A percentile compares a stretch with the other conserved stretches of the same genome.
Conservation (phyloP, 2,113 vertebrate species). For the Lutjanus erythropterus region DNA sequence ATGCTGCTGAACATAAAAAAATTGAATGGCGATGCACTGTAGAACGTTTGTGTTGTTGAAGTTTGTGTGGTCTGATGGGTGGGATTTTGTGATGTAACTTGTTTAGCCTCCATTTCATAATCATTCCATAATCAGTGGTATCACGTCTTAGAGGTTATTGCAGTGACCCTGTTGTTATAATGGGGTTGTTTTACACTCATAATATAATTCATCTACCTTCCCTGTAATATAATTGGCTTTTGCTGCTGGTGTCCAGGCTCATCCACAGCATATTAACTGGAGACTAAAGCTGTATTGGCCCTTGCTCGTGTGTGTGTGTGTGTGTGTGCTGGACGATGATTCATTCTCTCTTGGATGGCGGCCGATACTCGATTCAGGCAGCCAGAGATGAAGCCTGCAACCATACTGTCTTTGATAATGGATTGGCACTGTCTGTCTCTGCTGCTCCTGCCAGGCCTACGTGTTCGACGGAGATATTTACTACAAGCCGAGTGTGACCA, state of each 20-base stretch:
- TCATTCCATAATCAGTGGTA: slow-evolving; percentile 31
- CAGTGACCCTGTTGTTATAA: slow-evolving; percentile 27
- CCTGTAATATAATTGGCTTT: slow-evolving; percentile 56
- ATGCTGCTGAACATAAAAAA: too few relatives aligned
- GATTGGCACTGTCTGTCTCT: slow-evolving; percentile 52
- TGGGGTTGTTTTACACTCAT: slow-evolving; percentile 43
- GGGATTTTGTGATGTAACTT: too few relatives aligned
- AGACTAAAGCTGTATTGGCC: slow-evolving; percentile 66
- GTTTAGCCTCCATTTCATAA: slow-evolving; percentile 9
- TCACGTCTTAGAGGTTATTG: slow-evolving; percentile 19
- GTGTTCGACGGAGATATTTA: slow-evolving; percentile 88
- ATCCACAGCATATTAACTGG: slow-evolving; percentile 67
- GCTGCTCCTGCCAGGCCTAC: slow-evolving; percentile 78
- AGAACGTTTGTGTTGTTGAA: too few relatives aligned
- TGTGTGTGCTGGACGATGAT: slow-evolving; percentile 43
- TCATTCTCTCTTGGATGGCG: slow-evolving; percentile 60
- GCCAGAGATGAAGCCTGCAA: slow-evolving; percentile 51
- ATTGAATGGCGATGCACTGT: too few relatives aligned
- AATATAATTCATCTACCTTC: slow-evolving; percentile 56
- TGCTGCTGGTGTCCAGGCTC: slow-evolving; percentile 52
- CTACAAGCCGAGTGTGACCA: slow-evolving; percentile 82
- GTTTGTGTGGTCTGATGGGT: too few relatives aligned
- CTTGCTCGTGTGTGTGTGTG: slow-evolving; percentile 19
- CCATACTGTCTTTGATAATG: slow-evolving; percentile 60
- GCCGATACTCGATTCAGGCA: slow-evolving; percentile 32